phyloP scores from a whole-genome alignment of 2,113 vertebrate species.

The Tragelaphus buxtoni region DNA sequence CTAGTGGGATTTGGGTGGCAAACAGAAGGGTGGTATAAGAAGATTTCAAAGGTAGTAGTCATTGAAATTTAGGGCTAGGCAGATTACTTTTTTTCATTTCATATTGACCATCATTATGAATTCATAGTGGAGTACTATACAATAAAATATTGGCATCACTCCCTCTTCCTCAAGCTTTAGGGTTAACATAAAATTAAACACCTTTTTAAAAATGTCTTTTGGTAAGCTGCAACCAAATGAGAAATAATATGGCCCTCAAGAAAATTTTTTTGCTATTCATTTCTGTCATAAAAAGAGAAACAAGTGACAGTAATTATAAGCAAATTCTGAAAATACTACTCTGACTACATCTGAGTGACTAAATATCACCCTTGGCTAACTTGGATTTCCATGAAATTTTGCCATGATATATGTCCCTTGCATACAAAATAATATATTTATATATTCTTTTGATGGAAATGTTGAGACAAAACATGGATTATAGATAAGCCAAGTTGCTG shows the following conservation, averaged over 20 bases:
- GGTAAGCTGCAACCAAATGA: background rate
- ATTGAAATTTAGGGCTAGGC: background rate
- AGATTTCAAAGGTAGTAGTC: background rate
- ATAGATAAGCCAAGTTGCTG: background rate
- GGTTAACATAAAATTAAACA: background rate
- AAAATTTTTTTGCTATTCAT: background rate
- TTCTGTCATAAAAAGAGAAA: background rate
- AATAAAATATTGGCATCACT: background rate
- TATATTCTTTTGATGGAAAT: background rate
- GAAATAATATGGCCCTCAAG: background rate
- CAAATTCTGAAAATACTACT: conserved; percentile 1
- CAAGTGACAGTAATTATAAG: background rate
- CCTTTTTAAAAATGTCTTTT: background rate
- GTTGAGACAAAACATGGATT: background rate
- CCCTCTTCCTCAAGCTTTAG: background rate
- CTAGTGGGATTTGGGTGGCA: background rate
- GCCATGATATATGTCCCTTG: background rate
- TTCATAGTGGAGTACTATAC: background rate
- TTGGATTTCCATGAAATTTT: background rate
- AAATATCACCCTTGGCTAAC: background rate
- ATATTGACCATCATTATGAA: background rate
- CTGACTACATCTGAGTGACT: background rate
- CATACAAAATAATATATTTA: background rate
- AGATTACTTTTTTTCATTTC: background rate
- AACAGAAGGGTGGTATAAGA: background rate